Evolutionary conservation across 2,888 invertebrate species (phyloP).

Genomic region (Trachelus iudaicus): DNA sequence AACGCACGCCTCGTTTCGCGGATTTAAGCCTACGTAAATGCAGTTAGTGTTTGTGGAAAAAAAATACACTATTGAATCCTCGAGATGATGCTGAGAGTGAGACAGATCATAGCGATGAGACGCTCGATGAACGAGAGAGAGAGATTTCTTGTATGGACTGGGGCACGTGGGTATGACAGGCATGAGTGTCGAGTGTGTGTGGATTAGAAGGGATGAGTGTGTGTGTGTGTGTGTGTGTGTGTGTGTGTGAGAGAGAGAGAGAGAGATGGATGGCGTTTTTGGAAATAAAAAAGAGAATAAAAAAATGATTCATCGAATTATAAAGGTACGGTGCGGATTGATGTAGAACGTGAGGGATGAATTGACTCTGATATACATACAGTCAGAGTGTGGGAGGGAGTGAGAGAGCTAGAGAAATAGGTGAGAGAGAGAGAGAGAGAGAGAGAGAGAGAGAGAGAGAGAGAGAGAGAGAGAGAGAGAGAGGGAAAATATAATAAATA

Average conservation of each 20-base stretch:
- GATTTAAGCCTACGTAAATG: conserved; percentile 44
- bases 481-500: conserved; percentile 41
- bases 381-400: conserved; percentile 8
- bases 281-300: too few species aligned
- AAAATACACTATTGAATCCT: conserved; percentile 49
- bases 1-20: conserved; percentile 59
- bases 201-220: conserved; percentile 13
- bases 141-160: too few species aligned
- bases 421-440: neutral
- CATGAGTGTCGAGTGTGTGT: conserved; percentile 26
- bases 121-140: conserved; percentile 3
- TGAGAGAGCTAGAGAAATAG: neutral
- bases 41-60: conserved; percentile 33
- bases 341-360: too few species aligned
- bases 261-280: conserved; percentile 7
- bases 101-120: conserved; percentile 9
- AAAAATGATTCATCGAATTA: too few species aligned
- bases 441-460: conserved; percentile 3
- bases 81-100: conserved; percentile 56
- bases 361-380: neutral
- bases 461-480: conserved; percentile 5
- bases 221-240: conserved; percentile 23
- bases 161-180: neutral
- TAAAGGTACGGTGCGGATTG: too few species aligned
- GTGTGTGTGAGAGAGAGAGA: conserved; percentile 1